Evolutionary conservation across 2,888 invertebrate species (phyloP).

Genomic region (Priocnemis perturbator): DNA sequence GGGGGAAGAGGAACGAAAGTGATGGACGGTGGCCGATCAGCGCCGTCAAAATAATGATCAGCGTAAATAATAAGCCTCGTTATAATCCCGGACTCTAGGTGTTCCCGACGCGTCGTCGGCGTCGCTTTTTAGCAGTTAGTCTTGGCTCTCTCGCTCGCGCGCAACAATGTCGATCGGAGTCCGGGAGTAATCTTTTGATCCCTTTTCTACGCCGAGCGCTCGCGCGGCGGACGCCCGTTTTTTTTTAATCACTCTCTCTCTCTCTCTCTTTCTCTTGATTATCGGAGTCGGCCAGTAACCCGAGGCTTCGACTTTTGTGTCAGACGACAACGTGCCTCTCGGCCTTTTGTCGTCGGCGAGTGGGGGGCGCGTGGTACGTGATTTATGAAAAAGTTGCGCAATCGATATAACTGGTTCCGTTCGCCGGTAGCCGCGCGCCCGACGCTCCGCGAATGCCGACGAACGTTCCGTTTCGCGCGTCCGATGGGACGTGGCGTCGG

Average conservation of each 20-base stretch:
- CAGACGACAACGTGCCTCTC: no score
- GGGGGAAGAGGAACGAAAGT: constrained; percentile 59
- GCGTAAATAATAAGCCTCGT: constrained; percentile 53
- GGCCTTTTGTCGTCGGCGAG: no score
- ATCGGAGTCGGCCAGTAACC: background rate
- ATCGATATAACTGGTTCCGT: no score
- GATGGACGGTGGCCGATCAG: constrained; percentile 73
- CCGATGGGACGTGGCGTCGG: no score
- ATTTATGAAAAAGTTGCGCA: no score
- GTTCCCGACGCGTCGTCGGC: constrained; percentile 16
- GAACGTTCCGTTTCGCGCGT: no score
- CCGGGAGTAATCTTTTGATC: constrained; percentile 32
- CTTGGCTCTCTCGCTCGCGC: constrained; percentile 13
- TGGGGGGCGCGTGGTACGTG: no score
- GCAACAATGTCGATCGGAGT: constrained; percentile 32
- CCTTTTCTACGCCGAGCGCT: no score
- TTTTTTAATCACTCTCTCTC: background rate
- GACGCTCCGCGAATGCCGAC: no score
- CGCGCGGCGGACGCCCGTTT: constrained; percentile 9
- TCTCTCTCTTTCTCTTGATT: background rate
- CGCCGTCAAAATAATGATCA: constrained; percentile 73
- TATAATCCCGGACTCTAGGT: constrained; percentile 41
- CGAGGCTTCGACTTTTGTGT: no score
- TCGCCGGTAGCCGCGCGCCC: no score
- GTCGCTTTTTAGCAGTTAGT: background rate